These are phyloP conservation scores for Neogobius melanostomus DNA, from an alignment of 2,113 vertebrate species.

Conservation along the genomic window DNA sequence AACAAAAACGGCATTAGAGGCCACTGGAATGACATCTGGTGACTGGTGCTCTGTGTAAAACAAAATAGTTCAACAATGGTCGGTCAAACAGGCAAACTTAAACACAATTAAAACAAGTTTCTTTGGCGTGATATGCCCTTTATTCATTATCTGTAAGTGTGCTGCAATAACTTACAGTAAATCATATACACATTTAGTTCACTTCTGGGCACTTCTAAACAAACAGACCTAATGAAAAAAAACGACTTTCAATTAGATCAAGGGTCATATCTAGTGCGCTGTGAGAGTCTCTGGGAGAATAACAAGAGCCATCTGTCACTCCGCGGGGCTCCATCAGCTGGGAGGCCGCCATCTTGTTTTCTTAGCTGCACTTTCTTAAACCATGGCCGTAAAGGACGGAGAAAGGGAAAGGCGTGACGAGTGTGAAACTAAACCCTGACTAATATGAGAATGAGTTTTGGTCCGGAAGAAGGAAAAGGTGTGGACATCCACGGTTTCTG, in stretches of 20 bases:
- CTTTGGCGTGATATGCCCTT: too few species aligned
- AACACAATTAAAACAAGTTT: too few species aligned
- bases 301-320: conserved; percentile 76
- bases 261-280: conserved; percentile 12
- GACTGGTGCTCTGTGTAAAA: too few species aligned
- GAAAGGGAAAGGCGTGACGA: conserved; percentile 14
- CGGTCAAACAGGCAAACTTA: too few species aligned
- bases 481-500: background rate
- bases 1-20: too few species aligned
- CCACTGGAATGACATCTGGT: too few species aligned
- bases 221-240: background rate
- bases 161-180: too few species aligned
- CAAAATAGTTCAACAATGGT: background rate
- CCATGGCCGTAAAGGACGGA: conserved; percentile 26
- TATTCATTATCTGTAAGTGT: too few species aligned
- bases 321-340: conserved; percentile 65
- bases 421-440: conserved; percentile 8
- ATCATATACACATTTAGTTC: background rate
- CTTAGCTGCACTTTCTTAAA: conserved; percentile 65
- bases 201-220: background rate
- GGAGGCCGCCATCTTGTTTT: conserved; percentile 67
- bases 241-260: background rate
- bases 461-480: conserved; percentile 22
- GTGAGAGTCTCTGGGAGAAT: conserved; percentile 59
- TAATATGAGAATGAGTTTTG: background rate